Evolutionary conservation across 2,113 vertebrate genomes (phyloP).

Genomic region (Ursus arctos): DNA sequence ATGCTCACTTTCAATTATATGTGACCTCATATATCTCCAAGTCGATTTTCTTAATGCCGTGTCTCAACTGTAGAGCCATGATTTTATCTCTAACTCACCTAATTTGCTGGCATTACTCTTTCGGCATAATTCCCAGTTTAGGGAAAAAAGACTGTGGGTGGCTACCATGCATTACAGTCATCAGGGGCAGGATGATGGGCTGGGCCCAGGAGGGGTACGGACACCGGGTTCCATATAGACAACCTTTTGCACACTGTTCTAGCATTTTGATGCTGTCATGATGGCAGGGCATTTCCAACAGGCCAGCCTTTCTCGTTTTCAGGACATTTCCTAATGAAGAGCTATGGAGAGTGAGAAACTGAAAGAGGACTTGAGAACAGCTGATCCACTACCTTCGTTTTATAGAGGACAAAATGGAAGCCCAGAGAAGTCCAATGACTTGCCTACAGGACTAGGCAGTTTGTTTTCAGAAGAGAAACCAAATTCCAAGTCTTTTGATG

Average conservation of each 20-base stretch:
- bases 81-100: slow-evolving; percentile 52
- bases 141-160: background rate
- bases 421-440: background rate
- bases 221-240: background rate
- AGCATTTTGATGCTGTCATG: background rate
- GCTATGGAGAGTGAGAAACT: background rate
- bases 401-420: background rate
- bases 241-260: background rate
- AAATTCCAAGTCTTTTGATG: background rate
- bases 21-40: slow-evolving; percentile 27
- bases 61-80: background rate
- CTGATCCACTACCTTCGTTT: background rate
- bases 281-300: background rate
- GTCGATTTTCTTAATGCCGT: slow-evolving; percentile 25
- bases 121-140: background rate
- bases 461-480: background rate
- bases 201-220: background rate
- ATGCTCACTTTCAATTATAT: slow-evolving; percentile 10
- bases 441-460: background rate
- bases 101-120: background rate
- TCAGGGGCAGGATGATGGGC: background rate
- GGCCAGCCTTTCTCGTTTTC: background rate
- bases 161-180: background rate
- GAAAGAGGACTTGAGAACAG: background rate
- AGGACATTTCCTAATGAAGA: background rate